phyloP scores from a whole-genome alignment of 2,113 vertebrate species.

The Lathamus discolor region DNA sequence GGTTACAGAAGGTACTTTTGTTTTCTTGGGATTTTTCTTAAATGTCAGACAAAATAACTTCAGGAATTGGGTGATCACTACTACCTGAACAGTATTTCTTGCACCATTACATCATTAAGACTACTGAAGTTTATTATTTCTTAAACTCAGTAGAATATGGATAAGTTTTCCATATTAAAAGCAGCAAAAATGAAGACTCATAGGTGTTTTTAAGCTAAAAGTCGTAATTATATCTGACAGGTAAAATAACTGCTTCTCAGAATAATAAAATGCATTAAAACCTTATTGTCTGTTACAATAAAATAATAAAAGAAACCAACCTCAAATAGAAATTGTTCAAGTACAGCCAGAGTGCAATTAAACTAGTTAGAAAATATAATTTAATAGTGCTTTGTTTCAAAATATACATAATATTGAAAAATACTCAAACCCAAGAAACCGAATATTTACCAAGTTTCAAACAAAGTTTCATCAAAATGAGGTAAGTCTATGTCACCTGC shows the following conservation, averaged over 20 bases:
- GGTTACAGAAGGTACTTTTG: not conserved
- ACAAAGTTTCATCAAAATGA: constrained; percentile 83
- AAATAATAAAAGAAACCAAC: not conserved
- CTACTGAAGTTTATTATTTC: not conserved
- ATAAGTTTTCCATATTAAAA: not conserved
- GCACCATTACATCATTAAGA: not conserved
- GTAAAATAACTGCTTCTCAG: not conserved
- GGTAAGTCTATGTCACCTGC: constrained; percentile 77
- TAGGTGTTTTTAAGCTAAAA: constrained; percentile 4
- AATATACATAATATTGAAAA: constrained; percentile 30
- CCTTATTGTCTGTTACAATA: not conserved
- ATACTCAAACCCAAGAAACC: constrained; percentile 29
- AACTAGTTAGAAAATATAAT: constrained; percentile 42
- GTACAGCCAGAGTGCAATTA: constrained; percentile 38
- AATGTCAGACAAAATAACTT: not conserved
- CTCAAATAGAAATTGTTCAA: constrained; percentile 45
- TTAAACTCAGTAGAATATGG: not conserved
- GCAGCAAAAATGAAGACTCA: constrained; percentile 21
- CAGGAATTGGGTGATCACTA: not conserved
- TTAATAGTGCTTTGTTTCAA: constrained; percentile 49
- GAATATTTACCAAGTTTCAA: constrained; percentile 74
- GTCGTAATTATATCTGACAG: not conserved
- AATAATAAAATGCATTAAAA: constrained; percentile 16
- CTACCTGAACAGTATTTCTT: not conserved
- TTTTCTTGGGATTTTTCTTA: not conserved